These are phyloP conservation scores for Egretta garzetta DNA, from an alignment of 2,113 vertebrate genomes.

Conservation along the genomic window DNA sequence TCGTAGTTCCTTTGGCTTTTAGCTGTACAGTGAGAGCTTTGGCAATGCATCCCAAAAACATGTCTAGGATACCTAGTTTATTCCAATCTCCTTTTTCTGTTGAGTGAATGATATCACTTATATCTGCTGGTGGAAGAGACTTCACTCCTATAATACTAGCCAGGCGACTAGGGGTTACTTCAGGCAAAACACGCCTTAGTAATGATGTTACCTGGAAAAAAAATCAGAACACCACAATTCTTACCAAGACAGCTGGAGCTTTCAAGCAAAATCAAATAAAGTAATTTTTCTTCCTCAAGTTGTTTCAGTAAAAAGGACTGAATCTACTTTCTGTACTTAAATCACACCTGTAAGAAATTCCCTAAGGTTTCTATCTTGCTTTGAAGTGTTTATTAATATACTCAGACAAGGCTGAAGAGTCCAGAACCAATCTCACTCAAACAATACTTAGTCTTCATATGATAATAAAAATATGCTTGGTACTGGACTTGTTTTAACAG, in stretches of 20 bases:
- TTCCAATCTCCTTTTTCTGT: conserved; percentile 99
- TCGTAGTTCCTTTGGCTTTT: conserved; percentile 97
- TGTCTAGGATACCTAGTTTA: conserved; percentile 95
- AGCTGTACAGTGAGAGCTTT: conserved; percentile 98
- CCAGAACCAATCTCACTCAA: background rate
- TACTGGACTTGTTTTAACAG: background rate
- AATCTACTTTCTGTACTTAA: background rate
- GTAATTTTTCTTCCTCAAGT: background rate
- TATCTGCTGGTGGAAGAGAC: conserved; percentile 95
- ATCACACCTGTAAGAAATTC: background rate
- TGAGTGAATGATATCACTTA: conserved; percentile 98
- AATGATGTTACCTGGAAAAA: conserved; percentile 90
- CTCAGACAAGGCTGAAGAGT: background rate
- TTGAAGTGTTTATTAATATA: background rate
- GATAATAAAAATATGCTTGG: background rate
- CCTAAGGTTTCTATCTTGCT: background rate
- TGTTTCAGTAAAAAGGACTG: background rate
- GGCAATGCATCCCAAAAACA: conserved; percentile 98
- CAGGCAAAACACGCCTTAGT: conserved; percentile 92
- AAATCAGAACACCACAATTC: background rate
- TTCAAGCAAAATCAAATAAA: background rate
- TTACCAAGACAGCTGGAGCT: background rate
- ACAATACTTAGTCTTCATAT: background rate
- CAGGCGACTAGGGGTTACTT: conserved; percentile 93
- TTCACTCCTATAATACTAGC: conserved; percentile 98